These are phyloP conservation scores for Popillia japonica DNA, from an alignment of 1,140 invertebrate species.

Conservation along the genomic window DNA sequence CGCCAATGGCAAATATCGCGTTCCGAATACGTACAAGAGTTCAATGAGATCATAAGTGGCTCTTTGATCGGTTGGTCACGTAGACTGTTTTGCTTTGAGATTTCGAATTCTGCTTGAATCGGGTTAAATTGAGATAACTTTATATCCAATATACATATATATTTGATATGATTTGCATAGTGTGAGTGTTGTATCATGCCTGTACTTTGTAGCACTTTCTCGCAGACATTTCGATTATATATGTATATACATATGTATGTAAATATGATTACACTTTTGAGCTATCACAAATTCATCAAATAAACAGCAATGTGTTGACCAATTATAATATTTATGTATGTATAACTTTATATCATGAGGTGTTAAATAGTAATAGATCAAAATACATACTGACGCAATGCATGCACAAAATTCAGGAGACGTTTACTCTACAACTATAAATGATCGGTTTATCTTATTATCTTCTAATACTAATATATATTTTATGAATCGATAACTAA, in stretches of 20 bases:
- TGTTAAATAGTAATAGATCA: too few species aligned
- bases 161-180: constrained; percentile 13
- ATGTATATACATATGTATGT: too few species aligned
- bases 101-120: not conserved
- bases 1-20: constrained; percentile 29
- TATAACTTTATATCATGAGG: too few species aligned
- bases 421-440: too few species aligned
- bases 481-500: too few species aligned
- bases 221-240: not conserved
- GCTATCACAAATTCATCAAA: not conserved
- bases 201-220: not conserved
- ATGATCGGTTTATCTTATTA: too few species aligned
- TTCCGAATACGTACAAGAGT: not conserved
- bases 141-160: not conserved
- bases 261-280: constrained; percentile 13
- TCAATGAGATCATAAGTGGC: not conserved
- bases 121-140: not conserved
- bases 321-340: too few species aligned
- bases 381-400: too few species aligned
- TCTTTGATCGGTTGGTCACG: not conserved
- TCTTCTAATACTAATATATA: too few species aligned
- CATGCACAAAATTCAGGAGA: too few species aligned
- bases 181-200: not conserved
- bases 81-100: not conserved
- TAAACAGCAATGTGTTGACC: not conserved